A percentile compares a stretch with the other conserved stretches of the same genome.
Conservation (phyloP, 2,797 vertebrate genomes). For the Pseudopleuronectes americanus region DNA sequence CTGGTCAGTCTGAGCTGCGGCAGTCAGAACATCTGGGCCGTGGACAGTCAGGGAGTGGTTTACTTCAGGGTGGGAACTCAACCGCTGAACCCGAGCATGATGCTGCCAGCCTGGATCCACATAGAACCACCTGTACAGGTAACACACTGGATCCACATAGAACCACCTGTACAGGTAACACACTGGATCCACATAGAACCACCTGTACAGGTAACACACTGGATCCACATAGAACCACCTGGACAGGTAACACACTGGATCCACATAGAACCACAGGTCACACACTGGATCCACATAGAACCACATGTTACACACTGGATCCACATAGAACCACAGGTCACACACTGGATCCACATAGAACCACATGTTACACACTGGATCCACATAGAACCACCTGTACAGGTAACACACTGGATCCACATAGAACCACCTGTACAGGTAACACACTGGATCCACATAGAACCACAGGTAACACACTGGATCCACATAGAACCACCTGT, state of each 20-base stretch:
- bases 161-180: conserved; percentile 91
- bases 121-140: conserved; percentile 96
- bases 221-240: conserved; percentile 94
- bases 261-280: conserved; percentile 93
- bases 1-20: conserved; percentile 92
- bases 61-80: conserved; percentile 98
- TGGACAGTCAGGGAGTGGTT: conserved; percentile 89
- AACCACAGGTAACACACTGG: conserved; percentile 92
- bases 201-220: conserved; percentile 88
- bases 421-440: conserved; percentile 93
- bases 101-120: conserved; percentile 97
- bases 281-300: conserved; percentile 93
- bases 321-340: conserved; percentile 94
- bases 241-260: conserved; percentile 91
- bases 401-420: conserved; percentile 91
- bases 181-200: conserved; percentile 96
- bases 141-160: conserved; percentile 92
- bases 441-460: conserved; percentile 91
- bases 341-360: conserved; percentile 93
- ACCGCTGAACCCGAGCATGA: conserved; percentile 95
- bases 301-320: conserved; percentile 93
- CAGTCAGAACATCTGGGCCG: conserved; percentile 96
- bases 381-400: conserved; percentile 89
- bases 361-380: conserved; percentile 93
- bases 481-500: conserved; percentile 95